phyloP scores from a whole-genome alignment of 2,888 invertebrate genomes.

The Lacanobia wlatinum region DNA sequence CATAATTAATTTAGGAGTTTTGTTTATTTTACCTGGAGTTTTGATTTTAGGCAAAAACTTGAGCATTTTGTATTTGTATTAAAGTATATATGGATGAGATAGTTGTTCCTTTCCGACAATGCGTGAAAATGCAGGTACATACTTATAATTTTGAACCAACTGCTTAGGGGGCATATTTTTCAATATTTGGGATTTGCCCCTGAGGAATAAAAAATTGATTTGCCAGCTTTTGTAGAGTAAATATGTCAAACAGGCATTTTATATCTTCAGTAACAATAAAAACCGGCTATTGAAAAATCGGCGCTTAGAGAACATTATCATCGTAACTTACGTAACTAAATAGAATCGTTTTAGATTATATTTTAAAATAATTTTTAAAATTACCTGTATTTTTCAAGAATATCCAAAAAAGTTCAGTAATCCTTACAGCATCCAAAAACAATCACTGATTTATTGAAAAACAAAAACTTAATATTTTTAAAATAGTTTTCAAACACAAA shows the following conservation, averaged over 20 bases:
- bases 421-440: slow-evolving; percentile 4
- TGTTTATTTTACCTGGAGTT: neutral
- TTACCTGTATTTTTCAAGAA: slow-evolving; percentile 15
- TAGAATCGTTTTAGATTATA: neutral
- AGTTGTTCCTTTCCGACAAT: neutral
- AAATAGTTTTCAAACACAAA: slow-evolving; percentile 26
- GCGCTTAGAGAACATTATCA: neutral
- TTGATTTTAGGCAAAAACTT: neutral
- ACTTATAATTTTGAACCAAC: neutral
- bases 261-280: too few relatives aligned
- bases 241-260: too few relatives aligned
- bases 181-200: too few relatives aligned
- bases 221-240: too few relatives aligned
- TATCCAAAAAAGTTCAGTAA: neutral
- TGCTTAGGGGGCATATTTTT: too few relatives aligned
- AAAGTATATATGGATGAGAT: too few relatives aligned
- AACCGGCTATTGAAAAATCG: too few relatives aligned
- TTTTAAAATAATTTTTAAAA: neutral
- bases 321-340: neutral
- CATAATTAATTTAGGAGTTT: neutral
- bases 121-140: neutral
- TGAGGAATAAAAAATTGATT: too few relatives aligned
- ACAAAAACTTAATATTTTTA: neutral
- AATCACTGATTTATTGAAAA: slow-evolving; percentile 11
- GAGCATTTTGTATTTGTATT: too few relatives aligned